Evolutionary conservation across 2,797 vertebrate genomes (phyloP).

Genomic region (Acrossocheilus fasciatus): DNA sequence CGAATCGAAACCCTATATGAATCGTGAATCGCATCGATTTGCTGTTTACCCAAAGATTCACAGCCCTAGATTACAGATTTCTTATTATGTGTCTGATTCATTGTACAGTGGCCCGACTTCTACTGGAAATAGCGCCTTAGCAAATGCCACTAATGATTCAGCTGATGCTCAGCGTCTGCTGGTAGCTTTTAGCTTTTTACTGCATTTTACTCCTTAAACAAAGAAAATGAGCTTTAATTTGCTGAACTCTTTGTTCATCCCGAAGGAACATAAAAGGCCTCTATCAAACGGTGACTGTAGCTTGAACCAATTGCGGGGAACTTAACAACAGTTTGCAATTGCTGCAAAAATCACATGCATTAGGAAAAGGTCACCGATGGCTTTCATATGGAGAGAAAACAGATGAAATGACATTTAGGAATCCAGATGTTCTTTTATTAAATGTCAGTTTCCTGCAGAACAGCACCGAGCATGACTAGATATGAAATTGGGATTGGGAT

Average conservation of each 20-base stretch:
- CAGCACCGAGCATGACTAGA: neutral
- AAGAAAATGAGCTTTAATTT: slow-evolving; percentile 18
- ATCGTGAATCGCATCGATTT: too few relatives aligned
- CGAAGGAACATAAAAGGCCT: neutral
- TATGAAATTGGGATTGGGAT: neutral
- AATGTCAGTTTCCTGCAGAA: slow-evolving; percentile 1
- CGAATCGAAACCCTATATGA: too few relatives aligned
- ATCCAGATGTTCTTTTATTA: slow-evolving; percentile 33
- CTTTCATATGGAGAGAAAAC: slow-evolving; percentile 34
- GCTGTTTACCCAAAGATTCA: too few relatives aligned
- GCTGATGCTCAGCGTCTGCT: neutral
- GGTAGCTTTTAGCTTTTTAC: slow-evolving; percentile 30
- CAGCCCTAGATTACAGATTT: neutral
- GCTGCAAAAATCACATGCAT: slow-evolving; percentile 28
- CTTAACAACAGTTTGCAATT: slow-evolving; percentile 28
- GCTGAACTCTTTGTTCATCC: neutral
- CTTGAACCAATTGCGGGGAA: slow-evolving; percentile 35
- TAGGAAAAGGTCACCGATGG: slow-evolving; percentile 42
- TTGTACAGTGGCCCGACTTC: neutral
- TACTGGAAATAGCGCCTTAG: neutral
- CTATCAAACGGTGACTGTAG: slow-evolving; percentile 8
- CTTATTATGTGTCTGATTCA: neutral
- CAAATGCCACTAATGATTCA: slow-evolving; percentile 6
- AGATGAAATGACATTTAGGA: slow-evolving; percentile 36
- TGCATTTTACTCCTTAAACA: slow-evolving; percentile 22